Evolutionary conservation across 2,888 invertebrate genomes (phyloP).

Genomic region (Nephrotoma flavescens): DNA sequence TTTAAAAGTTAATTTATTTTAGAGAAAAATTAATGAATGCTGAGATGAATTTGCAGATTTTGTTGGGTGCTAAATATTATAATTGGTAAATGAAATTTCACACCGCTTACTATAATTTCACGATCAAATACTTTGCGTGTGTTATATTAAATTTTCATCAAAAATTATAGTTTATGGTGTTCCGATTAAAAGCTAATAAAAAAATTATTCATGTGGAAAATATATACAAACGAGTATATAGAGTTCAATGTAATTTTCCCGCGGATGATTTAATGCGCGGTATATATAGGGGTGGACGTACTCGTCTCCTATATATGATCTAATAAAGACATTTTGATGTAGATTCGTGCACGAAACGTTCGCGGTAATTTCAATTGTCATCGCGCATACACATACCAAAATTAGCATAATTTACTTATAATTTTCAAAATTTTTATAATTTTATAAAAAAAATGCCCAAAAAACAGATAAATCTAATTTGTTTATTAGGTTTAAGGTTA

Average conservation of each 20-base stretch:
- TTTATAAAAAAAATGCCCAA: background rate
- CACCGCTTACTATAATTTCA: background rate
- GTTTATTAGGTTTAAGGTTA: conserved; percentile 4
- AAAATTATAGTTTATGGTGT: background rate
- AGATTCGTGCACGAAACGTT: background rate
- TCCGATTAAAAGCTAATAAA: background rate
- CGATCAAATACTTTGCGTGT: background rate
- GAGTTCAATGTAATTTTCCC: background rate
- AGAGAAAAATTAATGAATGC: background rate
- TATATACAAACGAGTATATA: background rate
- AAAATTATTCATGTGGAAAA: background rate
- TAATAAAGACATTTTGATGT: background rate
- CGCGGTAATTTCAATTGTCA: conserved; percentile 2
- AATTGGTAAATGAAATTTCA: background rate
- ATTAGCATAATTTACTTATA: conserved; percentile 3
- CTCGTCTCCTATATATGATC: background rate
- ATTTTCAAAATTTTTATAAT: background rate
- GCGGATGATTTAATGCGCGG: background rate
- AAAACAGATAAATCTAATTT: conserved; percentile 1
- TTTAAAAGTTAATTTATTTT: background rate
- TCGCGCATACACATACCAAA: background rate
- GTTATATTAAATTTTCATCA: background rate
- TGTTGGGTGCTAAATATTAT: background rate
- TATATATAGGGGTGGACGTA: background rate
- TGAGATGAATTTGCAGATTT: background rate